phyloP scores from a whole-genome alignment of 2,797 vertebrate genomes.

The Luscinia luscinia region DNA sequence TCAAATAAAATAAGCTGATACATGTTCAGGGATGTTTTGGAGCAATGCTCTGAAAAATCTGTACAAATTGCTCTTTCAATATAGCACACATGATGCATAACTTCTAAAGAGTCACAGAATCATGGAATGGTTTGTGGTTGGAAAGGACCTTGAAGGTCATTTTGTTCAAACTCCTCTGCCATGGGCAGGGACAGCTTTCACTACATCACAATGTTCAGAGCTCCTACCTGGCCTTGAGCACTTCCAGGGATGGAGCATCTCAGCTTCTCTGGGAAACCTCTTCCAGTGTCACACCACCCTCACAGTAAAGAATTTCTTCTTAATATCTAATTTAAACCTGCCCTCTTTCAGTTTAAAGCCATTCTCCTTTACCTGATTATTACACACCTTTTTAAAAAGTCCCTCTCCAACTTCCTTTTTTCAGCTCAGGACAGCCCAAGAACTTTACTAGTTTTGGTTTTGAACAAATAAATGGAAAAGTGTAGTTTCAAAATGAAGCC shows the following conservation, averaged over 20 bases:
- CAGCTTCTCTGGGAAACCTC: neutral
- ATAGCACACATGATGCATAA: neutral
- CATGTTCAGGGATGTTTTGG: neutral
- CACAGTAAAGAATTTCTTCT: neutral
- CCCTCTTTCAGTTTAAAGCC: neutral
- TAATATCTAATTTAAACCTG: neutral
- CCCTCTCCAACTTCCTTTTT: neutral
- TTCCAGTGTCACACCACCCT: neutral
- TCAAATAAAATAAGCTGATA: slow-evolving; percentile 10
- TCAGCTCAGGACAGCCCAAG: neutral
- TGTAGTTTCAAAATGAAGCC: neutral
- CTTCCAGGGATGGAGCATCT: neutral
- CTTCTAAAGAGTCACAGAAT: slow-evolving; percentile 8
- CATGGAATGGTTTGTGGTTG: neutral
- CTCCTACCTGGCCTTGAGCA: neutral
- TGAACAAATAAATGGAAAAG: neutral
- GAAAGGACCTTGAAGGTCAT: neutral
- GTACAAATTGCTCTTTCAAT: neutral
- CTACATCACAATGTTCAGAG: neutral
- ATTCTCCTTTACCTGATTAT: neutral
- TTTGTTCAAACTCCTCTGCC: neutral
- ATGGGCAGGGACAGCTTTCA: neutral
- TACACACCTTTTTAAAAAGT: neutral
- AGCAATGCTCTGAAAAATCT: neutral
- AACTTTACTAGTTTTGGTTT: neutral